These are phyloP conservation scores for Macrotis lagotis DNA, from an alignment of 2,113 vertebrate species.

Conservation along the genomic window DNA sequence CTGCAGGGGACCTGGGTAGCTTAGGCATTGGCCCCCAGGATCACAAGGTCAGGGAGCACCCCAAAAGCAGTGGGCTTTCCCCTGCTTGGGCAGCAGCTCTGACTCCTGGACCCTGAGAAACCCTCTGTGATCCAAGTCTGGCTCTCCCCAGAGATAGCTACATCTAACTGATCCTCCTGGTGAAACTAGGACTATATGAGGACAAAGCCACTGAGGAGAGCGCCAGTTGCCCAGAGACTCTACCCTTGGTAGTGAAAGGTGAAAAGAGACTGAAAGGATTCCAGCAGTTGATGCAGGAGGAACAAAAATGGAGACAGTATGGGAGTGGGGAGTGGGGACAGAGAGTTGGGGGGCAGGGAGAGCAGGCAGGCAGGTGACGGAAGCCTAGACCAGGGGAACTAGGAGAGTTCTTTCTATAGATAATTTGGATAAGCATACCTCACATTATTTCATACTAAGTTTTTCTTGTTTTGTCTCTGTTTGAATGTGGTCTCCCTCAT, in stretches of 20 bases:
- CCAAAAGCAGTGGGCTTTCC: neutral
- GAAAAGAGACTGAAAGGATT: neutral
- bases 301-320: neutral
- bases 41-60: neutral
- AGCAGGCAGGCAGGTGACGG: too few species aligned
- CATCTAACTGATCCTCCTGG: neutral
- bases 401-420: neutral
- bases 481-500: neutral
- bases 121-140: neutral
- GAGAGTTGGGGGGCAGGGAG: neutral
- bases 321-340: too few species aligned
- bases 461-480: neutral
- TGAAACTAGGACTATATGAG: neutral
- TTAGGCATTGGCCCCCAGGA: neutral
- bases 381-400: neutral
- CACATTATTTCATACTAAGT: neutral
- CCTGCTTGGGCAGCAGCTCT: neutral
- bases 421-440: neutral
- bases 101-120: neutral
- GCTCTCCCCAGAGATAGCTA: neutral
- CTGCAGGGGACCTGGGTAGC: neutral
- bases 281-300: neutral
- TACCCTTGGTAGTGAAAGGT: neutral
- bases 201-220: neutral
- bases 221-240: neutral